Base-by-base conservation (phyloP, 2,797 vertebrate species). In the Anisognathus igniventris region DNA sequence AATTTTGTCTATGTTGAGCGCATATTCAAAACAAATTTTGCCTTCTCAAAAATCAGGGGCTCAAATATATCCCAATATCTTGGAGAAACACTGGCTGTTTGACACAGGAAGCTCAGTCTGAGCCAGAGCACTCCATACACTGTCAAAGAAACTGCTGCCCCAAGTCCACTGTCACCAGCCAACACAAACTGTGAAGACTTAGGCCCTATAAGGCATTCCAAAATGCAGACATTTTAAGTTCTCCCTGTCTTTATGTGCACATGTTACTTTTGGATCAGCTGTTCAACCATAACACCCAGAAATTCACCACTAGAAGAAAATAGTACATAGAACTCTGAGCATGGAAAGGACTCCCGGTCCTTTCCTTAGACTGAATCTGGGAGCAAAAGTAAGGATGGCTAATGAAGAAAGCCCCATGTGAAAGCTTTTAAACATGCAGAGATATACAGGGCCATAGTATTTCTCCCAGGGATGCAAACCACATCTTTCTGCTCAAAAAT, bases 121-220 rank as follows among this genome's bases (percentile, higher is more conserved):
- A 53, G 30, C 27, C 3, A 0, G 14, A 81, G 7, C 14, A 56
- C 44, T 24, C 51, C 8, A 25, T 0, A 19, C 3, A n/a, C 10
- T 31, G 31, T 16, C 33, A 72, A 1, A 80, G 40, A 70, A 88
- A 27, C 31, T 48, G 37, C 60, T 20, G 15, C 48, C 56, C 44
- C 48, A 74, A 76, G 24, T 30, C 16, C 21, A 12, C 44, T 14
- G 7, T 30, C 51, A 85, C 7, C 13, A 60, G 53, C 48, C 75
- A 90, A 82, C 42, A 67, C 14, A 61, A 73, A 68, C 57, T 14
- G 0, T 8, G 8, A 67, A 66, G n/a, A 61, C 31, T 60, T 9
- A 12, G 30, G 37, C 10, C 1, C 39, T 54, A 31, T 2, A 40
- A 67, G 6, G 10, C 58, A 67, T 57, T 86, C 6, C 31, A 30